Conservation (phyloP, 2,888 invertebrate genomes). For the Dolomedes plantarius region DNA sequence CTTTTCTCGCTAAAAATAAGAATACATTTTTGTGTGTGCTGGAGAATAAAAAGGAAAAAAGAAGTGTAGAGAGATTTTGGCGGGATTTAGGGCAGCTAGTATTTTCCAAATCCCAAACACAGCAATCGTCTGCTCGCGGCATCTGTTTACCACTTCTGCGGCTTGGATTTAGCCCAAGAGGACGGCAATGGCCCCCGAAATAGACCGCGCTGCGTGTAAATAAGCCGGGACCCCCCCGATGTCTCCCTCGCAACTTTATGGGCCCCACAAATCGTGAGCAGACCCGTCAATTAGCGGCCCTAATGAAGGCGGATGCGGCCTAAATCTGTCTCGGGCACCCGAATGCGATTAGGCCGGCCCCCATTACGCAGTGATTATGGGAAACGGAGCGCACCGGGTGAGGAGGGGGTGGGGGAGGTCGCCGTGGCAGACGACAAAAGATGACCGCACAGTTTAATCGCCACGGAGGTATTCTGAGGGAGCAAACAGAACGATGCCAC, state of each 20-base stretch:
- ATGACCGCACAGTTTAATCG: not conserved
- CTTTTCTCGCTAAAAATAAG: too few relatives aligned
- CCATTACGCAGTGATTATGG: slow-evolving; percentile 66
- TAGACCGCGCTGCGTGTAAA: not conserved
- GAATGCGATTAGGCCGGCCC: slow-evolving; percentile 53
- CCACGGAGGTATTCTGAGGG: not conserved
- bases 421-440: slow-evolving; percentile 13
- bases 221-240: not conserved
- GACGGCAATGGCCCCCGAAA: not conserved
- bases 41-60: too few relatives aligned
- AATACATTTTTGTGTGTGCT: too few relatives aligned
- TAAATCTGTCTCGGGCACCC: slow-evolving; percentile 58
- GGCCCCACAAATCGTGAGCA: slow-evolving; percentile 57
- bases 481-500: too few relatives aligned
- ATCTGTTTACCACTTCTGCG: not conserved
- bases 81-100: too few relatives aligned
- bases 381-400: not conserved
- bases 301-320: slow-evolving; percentile 66
- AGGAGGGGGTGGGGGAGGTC: not conserved
- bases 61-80: too few relatives aligned
- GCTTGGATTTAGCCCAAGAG: not conserved
- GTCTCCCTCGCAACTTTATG: not conserved
- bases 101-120: too few relatives aligned
- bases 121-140: not conserved
- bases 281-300: slow-evolving; percentile 58